A percentile compares a stretch with the other conserved stretches of the same genome.
phyloP scores from a whole-genome alignment of 2,888 invertebrate species.

The Punctoribates punctum region DNA sequence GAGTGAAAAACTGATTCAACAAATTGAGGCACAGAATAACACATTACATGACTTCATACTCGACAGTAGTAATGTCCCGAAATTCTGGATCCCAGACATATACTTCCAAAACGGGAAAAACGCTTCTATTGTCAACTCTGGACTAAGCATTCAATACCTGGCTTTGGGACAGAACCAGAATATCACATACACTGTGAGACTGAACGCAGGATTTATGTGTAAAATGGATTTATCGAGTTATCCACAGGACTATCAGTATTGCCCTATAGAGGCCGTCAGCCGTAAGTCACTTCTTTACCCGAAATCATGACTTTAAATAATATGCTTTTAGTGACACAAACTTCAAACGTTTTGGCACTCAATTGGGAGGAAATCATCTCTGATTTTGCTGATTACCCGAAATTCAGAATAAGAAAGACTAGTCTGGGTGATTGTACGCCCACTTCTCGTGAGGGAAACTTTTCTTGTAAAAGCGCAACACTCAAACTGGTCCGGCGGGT shows the following conservation, averaged over 20 bases:
- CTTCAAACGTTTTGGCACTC: background rate
- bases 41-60: conserved; percentile 5
- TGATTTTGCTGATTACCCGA: conserved; percentile 27
- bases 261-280: conserved; percentile 34
- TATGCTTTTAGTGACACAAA: conserved; percentile 31
- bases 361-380: conserved; percentile 29
- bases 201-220: conserved; percentile 35
- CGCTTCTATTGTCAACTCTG: conserved; percentile 31
- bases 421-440: background rate
- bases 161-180: background rate
- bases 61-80: background rate
- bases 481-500: conserved; percentile 39
- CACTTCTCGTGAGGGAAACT: background rate
- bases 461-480: conserved; percentile 36
- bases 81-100: conserved; percentile 43
- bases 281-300: conserved; percentile 31
- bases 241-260: conserved; percentile 44
- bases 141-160: conserved; percentile 26
- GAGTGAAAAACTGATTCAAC: background rate
- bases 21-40: background rate
- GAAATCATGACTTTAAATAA: background rate
- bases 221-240: conserved; percentile 40
- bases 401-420: conserved; percentile 35
- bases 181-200: conserved; percentile 28
- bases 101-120: conserved; percentile 39